These are phyloP conservation scores for Gorsachius goisagi DNA, from an alignment of 2,113 vertebrate species.

Conservation along the genomic window DNA sequence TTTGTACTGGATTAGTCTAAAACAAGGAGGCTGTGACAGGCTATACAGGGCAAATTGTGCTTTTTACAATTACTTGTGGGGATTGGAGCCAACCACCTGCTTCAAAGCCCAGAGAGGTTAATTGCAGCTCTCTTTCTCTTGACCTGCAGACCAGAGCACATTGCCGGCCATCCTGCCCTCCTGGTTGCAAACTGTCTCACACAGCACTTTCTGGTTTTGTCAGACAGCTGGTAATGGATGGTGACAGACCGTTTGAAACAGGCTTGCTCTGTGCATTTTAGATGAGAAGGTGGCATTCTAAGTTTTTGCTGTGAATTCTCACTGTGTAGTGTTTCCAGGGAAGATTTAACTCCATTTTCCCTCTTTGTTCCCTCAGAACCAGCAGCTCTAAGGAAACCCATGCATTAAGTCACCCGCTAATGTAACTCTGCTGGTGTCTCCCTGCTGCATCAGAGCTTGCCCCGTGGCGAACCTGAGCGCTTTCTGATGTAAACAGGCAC, in stretches of 20 bases:
- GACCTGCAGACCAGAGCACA: neutral
- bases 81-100: neutral
- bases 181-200: neutral
- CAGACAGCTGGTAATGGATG: neutral
- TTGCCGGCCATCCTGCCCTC: neutral
- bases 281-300: neutral
- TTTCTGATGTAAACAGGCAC: no score
- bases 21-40: neutral
- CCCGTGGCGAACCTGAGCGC: rapidly evolving
- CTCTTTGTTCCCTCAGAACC: neutral
- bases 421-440: neutral
- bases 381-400: neutral
- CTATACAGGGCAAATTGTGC: neutral
- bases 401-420: neutral
- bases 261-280: neutral
- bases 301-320: neutral
- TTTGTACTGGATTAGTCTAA: neutral
- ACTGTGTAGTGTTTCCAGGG: neutral
- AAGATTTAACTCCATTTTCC: neutral
- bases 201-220: neutral
- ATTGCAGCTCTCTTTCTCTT: conserved; percentile 5
- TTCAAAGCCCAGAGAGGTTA: neutral
- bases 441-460: neutral
- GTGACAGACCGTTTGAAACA: neutral
- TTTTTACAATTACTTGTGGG: conserved; percentile 7